Evolutionary conservation across 2,797 vertebrate species (phyloP), one percentile per base, ranked within the genome.

Genomic region (Scolopax rusticola): DNA sequence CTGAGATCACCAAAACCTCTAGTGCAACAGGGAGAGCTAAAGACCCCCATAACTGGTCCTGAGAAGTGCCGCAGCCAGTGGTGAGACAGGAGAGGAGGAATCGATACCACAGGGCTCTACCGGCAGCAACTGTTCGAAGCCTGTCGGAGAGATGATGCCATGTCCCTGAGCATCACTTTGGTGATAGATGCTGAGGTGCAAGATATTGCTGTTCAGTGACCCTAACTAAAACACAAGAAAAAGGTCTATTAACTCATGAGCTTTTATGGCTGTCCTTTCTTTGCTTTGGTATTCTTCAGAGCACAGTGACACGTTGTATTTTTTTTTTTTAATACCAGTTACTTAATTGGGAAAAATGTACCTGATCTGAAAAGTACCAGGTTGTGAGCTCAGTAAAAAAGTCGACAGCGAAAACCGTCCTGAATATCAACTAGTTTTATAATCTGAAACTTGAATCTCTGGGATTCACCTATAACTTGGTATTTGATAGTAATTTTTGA

Each of bases 131-230:
- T 27, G 43, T 32, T 1, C 1, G 6, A n/a, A 75, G 73, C 43
- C 30, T 0, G 1, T 12, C 0, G 1, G 38, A 38, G 50, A 60
- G 20, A 9, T 23, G 5, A 12, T 47, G 69, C 54, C 40, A 4
- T 20, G 47, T 40, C 54, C 80, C 84, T 28, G 51, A n/a, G 8
- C 3, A 54, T 50, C 91, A 20, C 53, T 17, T 14, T 3, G 54
- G 14, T 77, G 84, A 65, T 11, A 20, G 80, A 78, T 30, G 74
- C 38, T 53, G 57, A 65, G 80, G 43, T 68, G 32, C 15, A 20
- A 36, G 41, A 38, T 24, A 3, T 9, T 30, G 78, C 75, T 70
- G 64, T 7, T 81, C 1, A 51, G 69, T 74, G 68, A n/a, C 56
- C 2, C 6, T 45, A 69, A 18, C 47, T 14, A 60, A 75, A 53